Evolutionary conservation across 2,113 vertebrate genomes (phyloP), one percentile per base, ranked within the genome.

Genomic region (Alligator mississippiensis): DNA sequence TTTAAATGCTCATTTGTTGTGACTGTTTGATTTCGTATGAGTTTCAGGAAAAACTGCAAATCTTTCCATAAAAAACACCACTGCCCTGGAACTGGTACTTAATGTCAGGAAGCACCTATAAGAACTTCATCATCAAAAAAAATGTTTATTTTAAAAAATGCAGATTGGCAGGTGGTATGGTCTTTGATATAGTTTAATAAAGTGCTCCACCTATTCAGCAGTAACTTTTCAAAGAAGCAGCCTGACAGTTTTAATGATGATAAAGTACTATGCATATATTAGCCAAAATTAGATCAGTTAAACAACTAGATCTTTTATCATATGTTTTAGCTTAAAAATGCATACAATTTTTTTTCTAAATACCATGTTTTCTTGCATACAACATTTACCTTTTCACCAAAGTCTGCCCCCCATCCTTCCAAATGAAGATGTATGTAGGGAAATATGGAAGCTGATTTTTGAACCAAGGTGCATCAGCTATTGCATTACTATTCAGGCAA

Each of bases 1-100:
- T 63, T 80, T 82, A 5, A 54, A 83, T 80, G 63, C 85, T 83
- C 82, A 38, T 84, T 87, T 77, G 9, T 82, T 74, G 24, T 74
- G 34, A 21, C 19, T 70, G n/a, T 72, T 74, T 74, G 34, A 7
- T 6, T 47, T 74, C 34, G 47, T 47, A 47, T 47, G 21, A 74
- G 21, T 15, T 47, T 28, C 12, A 4, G 66, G 64, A n/a, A 47
- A 7, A 66, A 72, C 79, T 54, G 15, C 24, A 10, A 47, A 57
- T 3, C 12, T 85, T 82, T 76, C 27, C 10, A 70, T 61, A 79
- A 91, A 34, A 89, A 28, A 16, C 8, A 0, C 1, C 76, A 2
- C 57, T 1, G 74, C 76, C 60, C 3, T n/a, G n/a, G 70, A 92
- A 62, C 0, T 60, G 87, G n/a, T 21, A 34, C 9, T 21, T 70